Conservation (phyloP, 2,113 vertebrate genomes). For the Pontoporia blainvillei region DNA sequence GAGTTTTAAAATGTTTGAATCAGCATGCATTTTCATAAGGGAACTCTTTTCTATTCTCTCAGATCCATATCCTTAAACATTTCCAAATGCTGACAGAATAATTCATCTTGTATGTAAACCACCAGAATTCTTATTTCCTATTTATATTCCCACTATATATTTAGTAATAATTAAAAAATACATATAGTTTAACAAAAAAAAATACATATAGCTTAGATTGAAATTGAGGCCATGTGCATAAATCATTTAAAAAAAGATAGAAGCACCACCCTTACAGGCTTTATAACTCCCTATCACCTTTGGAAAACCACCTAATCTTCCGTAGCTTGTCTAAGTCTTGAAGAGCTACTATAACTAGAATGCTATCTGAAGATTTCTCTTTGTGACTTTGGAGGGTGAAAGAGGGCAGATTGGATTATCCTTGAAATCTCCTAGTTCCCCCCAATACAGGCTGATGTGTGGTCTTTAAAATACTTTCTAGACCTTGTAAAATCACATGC, state of each 20-base stretch:
- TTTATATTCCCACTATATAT: neutral
- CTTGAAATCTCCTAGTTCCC: neutral
- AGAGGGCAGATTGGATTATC: neutral
- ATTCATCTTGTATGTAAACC: neutral
- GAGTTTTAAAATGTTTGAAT: neutral
- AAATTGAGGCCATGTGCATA: neutral
- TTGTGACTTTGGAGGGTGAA: neutral
- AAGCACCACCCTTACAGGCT: neutral
- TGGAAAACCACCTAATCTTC: neutral
- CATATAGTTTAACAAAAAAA: neutral
- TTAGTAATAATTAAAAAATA: neutral
- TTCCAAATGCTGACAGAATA: neutral
- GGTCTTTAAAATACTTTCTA: neutral
- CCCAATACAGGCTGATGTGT: neutral
- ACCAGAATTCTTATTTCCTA: neutral
- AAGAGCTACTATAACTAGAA: neutral
- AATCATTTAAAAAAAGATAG: neutral
- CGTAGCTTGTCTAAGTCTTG: neutral
- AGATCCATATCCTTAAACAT: neutral
- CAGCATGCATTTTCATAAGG: neutral
- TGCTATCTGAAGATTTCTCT: neutral
- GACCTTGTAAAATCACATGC: neutral
- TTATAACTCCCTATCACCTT: neutral
- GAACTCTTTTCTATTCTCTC: neutral
- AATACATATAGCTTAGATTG: neutral